Conservation (phyloP, 2,113 vertebrate genomes). For the Eulacestoma nigropectus region DNA sequence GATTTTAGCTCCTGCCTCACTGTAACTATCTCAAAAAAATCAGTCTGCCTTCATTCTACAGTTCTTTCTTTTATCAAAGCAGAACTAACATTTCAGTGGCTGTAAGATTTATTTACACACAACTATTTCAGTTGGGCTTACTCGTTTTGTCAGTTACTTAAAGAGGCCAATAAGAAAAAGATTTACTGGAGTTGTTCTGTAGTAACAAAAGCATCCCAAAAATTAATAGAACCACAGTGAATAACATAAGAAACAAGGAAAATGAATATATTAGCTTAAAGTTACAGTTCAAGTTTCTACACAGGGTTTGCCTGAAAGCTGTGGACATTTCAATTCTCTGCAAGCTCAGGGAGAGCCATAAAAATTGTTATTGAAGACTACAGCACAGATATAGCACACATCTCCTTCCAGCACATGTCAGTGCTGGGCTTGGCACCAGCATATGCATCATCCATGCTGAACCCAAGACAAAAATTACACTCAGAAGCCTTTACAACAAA, state of each 20-base stretch:
- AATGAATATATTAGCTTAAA: not conserved
- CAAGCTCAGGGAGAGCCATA: not conserved
- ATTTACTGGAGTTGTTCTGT: not conserved
- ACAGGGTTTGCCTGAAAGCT: not conserved
- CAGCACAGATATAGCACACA: rapidly evolving
- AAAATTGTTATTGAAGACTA: not conserved
- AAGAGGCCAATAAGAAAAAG: not conserved
- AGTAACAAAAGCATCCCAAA: not conserved
- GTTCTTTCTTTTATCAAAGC: not conserved
- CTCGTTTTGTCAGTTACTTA: not conserved
- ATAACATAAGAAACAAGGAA: not conserved
- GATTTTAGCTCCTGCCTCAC: not conserved
- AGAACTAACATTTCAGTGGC: not conserved
- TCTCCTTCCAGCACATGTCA: rapidly evolving
- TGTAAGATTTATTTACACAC: not conserved
- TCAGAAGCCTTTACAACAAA: not conserved
- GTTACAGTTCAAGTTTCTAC: not conserved
- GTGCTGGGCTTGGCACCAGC: not conserved
- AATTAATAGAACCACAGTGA: not conserved
- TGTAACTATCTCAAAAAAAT: not conserved
- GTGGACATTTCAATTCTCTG: not conserved
- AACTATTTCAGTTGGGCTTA: not conserved
- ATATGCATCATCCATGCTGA: too few species aligned
- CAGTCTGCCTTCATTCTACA: not conserved
- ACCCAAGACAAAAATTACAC: not conserved